Base-by-base conservation (phyloP, 2,888 invertebrate species). In the Lamellibrachia columna region DNA sequence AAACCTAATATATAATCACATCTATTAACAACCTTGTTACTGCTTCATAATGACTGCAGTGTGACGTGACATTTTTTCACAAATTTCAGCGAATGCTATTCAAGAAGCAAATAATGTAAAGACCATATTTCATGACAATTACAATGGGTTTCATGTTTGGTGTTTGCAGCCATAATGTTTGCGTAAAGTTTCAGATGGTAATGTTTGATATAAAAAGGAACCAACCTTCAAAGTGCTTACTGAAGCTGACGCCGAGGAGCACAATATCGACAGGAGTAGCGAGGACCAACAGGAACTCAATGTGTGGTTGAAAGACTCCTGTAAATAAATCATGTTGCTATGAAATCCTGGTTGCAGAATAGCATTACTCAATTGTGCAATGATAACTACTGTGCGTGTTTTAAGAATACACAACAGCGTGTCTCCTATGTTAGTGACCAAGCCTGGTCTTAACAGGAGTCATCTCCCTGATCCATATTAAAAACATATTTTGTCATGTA, bases 221-320 rank as follows among this genome's bases (percentile, higher is more conserved):
- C 75, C 75, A 53, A 93, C 93, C 93, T 90, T 93, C 93, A 40
- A 52, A 93, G 55, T 95, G 94, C 91, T 95, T 94, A 53, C 95
- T 94, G 94, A 97, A 97, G 90, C 97, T 97, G 94, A 98, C 97
- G 95, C 98, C 99, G 95, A 99, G 97, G 90, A 99, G 97, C 92
- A 98, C 98, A 94, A 99, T 98, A 97, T 99, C 99, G 91, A 98
- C 98, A 53, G 99, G 98, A n/a, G 99, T 99, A 22, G 99, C 98
- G 92, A 99, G 97, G 94, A 99, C 98, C 92, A 99, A 97, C 93
- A 99, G 97, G 97, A 98, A 98, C 97, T 98, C 98, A 15, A 99
- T 98, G 96, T 98, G 98, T 94, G 97, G 97, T 95, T 98, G 98
- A 96, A 99, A 99, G 92, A 99, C 98, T 93, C 98, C 98, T 96